Percentiles rank a stretch among this genome's conserved stretches.
phyloP scores from a whole-genome alignment of 2,888 invertebrate species.

The Andrena camellia region DNA sequence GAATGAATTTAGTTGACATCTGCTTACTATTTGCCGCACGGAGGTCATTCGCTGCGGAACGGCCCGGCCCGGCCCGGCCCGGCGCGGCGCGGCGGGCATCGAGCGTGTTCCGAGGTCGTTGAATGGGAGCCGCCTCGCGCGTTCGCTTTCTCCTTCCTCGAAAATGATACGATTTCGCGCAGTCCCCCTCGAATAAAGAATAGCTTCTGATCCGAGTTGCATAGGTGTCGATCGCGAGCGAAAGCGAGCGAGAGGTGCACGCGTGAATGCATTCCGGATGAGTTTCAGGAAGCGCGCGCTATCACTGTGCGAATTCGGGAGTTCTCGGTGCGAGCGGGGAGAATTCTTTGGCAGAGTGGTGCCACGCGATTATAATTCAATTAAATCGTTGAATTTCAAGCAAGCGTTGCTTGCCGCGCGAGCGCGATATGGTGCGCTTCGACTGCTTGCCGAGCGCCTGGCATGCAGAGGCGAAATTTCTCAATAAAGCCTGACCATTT shows the following conservation, averaged over 20 bases:
- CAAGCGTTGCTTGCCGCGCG: not conserved
- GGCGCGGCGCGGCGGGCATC: constrained; percentile 28
- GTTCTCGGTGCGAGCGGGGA: no score
- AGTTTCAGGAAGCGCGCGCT: not conserved
- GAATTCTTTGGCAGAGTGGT: not conserved
- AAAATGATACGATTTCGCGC: constrained; percentile 33
- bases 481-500: not conserved
- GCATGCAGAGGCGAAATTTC: constrained; percentile 1
- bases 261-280: not conserved
- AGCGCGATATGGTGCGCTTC: not conserved
- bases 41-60: constrained; percentile 45
- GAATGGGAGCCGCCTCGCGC: constrained; percentile 13
- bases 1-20: constrained; percentile 60
- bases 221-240: constrained; percentile 1
- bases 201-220: not conserved
- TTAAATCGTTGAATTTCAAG: constrained; percentile 20
- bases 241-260: not conserved
- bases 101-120: constrained; percentile 44
- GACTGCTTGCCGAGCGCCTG: not conserved
- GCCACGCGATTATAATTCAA: constrained; percentile 6
- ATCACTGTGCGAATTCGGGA: not conserved
- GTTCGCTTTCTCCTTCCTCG: constrained; percentile 45
- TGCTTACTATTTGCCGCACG: constrained; percentile 56
- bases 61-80: not conserved
- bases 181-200: constrained; percentile 5